Base-by-base conservation (phyloP, 37 sponge, comb jelly and placozoan genomes). In the Beroe ovata region DNA sequence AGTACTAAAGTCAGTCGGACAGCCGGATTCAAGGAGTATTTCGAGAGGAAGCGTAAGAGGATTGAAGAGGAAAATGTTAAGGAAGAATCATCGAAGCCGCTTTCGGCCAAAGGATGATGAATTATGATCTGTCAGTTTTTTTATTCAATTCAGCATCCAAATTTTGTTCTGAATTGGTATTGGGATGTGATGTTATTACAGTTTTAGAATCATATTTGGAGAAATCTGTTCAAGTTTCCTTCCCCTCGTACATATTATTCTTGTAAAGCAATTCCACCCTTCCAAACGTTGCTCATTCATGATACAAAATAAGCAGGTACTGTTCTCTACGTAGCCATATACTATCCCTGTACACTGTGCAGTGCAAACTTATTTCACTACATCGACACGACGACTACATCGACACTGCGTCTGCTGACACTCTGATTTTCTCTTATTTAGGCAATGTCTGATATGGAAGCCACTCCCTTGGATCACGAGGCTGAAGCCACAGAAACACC, bases 21-120 rank as follows among this genome's bases (percentile, higher is more conserved):
- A 21, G 54, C 42, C 1, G 84, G 84, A 3, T 77, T 77, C 41
- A 28, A 22, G 47, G 84, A 16, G 26, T 77, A 77, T 42, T 77
- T 77, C 33, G 84, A 77, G 84, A 77, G 84, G 28, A 77, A 77
- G 21, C 39, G 47, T n/a, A 77, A 77, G 54, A 11, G 84, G 23
- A 77, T 77, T 11, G 84, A 77, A 29, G 84, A 77, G 42, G 84
- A 77, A 41, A 40, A 8, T 3, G 14, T 42, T 18, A 77, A 77
- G 28, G 84, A 39, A 22, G 84, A 77, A 40, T 2, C n/a, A n/a
- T n/a, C 47, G 23, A 66, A 32, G 34, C 35, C 25, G 30, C 32
- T 33, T 11, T 3, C 29, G 8, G 25, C 34, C 14, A 66, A 77
- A 22, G 21, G 84, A 42, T 77, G 84, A 39, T 69, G 38, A 29